These are phyloP conservation scores for Otolemur garnettii DNA, from an alignment of 2,113 vertebrate species.

Conservation along the genomic window DNA sequence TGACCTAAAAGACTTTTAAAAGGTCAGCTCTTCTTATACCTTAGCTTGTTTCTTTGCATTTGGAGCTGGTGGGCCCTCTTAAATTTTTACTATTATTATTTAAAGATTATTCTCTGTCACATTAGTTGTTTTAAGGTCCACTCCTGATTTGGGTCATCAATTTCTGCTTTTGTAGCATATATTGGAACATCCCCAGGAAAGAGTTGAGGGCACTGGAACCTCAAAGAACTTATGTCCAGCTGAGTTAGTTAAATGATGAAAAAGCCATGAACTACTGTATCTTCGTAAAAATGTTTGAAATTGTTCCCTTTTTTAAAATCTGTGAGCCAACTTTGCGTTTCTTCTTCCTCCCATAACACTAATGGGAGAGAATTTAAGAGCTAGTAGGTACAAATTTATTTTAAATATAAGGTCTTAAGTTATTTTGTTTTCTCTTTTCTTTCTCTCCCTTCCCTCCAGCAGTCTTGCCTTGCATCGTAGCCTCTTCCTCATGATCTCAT, in stretches of 20 bases:
- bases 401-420: neutral
- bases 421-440: neutral
- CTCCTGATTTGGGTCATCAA: neutral
- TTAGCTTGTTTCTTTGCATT: constrained; percentile 14
- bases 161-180: constrained; percentile 28
- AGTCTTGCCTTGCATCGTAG: neutral
- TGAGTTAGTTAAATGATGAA: neutral
- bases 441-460: neutral
- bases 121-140: constrained; percentile 10
- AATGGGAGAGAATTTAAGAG: neutral
- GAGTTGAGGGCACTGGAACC: neutral
- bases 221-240: neutral
- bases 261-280: neutral
- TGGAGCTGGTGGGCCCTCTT: neutral
- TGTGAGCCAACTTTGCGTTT: neutral
- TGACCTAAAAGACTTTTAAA: neutral
- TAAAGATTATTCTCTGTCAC: constrained; percentile 20
- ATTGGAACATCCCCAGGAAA: neutral
- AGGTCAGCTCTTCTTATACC: neutral
- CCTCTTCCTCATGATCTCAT: neutral
- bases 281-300: constrained; percentile 51
- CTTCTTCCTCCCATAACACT: neutral
- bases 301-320: neutral
- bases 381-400: neutral
- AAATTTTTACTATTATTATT: constrained; percentile 19